These are phyloP conservation scores for Pandemis heparana DNA, from an alignment of 2,888 invertebrate genomes.

Conservation along the genomic window DNA sequence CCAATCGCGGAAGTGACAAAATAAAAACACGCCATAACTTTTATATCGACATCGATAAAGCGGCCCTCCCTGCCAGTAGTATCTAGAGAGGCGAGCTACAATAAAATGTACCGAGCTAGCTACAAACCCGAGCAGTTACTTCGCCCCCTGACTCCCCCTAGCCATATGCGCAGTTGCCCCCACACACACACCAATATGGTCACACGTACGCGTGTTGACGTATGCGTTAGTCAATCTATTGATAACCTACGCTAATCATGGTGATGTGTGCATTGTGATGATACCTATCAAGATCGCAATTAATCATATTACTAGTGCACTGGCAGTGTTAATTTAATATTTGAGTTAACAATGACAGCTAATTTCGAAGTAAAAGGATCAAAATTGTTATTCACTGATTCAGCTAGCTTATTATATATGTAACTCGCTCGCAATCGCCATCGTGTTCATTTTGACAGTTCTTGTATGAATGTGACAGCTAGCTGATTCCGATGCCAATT, in stretches of 20 bases:
- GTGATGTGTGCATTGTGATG: constrained; percentile 29
- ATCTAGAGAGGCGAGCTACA: constrained; percentile 83
- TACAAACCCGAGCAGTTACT: constrained; percentile 84
- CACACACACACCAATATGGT: constrained; percentile 60
- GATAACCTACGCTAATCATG: constrained; percentile 51
- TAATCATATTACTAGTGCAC: constrained; percentile 11
- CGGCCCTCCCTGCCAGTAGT: constrained; percentile 69
- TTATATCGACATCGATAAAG: constrained; percentile 81
- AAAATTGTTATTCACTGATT: neutral
- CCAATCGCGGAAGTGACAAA: constrained; percentile 63
- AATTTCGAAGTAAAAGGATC: neutral
- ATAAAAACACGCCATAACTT: constrained; percentile 67
- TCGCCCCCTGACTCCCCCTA: constrained; percentile 57
- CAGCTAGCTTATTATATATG: too few relatives aligned
- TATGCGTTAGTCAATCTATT: constrained; percentile 69
- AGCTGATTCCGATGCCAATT: too few relatives aligned
- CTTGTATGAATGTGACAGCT: too few relatives aligned
- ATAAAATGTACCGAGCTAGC: constrained; percentile 85
- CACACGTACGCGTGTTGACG: constrained; percentile 65
- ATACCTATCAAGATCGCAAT: constrained; percentile 9
- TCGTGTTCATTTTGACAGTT: too few relatives aligned
- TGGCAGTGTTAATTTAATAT: neutral
- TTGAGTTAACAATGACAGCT: neutral
- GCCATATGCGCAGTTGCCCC: constrained; percentile 76
- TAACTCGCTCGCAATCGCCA: too few relatives aligned